Evolutionary conservation across 2,888 invertebrate genomes (phyloP).

Genomic region (Cantharis rustica): DNA sequence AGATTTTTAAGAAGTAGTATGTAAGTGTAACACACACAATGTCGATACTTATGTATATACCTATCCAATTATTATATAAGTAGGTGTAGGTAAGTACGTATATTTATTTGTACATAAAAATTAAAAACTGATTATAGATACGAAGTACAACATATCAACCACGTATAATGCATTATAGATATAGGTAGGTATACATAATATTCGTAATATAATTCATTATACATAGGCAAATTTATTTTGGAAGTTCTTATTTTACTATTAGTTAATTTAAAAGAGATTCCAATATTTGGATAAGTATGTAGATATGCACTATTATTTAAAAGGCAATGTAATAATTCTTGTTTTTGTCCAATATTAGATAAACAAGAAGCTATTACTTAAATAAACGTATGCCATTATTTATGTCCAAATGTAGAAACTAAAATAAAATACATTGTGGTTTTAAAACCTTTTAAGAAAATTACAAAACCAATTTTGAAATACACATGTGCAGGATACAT

Average conservation of each 20-base stretch:
- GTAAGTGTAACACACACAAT: not conserved
- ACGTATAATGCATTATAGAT: not conserved
- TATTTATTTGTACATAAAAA: not conserved
- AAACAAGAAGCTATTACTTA: not conserved
- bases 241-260: not conserved
- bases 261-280: not conserved
- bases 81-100: not conserved
- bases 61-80: not conserved
- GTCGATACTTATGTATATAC: not conserved
- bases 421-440: not conserved
- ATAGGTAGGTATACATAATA: too few relatives aligned
- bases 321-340: not conserved
- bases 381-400: not conserved
- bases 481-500: not conserved
- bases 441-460: not conserved
- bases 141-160: not conserved
- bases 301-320: not conserved
- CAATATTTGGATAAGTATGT: not conserved
- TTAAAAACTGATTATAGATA: not conserved
- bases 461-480: not conserved
- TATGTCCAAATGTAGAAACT: not conserved
- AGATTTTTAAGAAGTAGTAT: not conserved
- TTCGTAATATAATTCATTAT: too few relatives aligned
- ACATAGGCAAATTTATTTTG: too few relatives aligned
- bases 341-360: not conserved